phyloP scores from a whole-genome alignment of 2,888 invertebrate species.

The Sphaerophoria taeniata region DNA sequence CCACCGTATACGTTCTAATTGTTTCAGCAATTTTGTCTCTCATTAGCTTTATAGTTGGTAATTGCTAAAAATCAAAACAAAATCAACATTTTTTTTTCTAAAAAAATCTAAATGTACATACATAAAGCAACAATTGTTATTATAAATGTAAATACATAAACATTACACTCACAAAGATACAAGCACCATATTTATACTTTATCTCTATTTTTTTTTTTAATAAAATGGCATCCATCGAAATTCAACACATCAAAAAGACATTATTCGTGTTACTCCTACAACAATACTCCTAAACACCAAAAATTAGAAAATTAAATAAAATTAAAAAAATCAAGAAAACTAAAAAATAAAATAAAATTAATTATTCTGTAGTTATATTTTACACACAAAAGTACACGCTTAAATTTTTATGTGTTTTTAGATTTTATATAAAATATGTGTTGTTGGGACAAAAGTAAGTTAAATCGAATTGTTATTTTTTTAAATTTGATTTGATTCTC shows the following conservation, averaged over 20 bases:
- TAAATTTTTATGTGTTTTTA: slow-evolving; percentile 45
- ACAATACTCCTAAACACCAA: slow-evolving; percentile 13
- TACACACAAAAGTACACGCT: slow-evolving; percentile 41
- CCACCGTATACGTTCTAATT: slow-evolving; percentile 79
- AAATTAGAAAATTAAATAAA: slow-evolving; percentile 30
- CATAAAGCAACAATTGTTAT: slow-evolving; percentile 30
- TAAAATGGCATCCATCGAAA: slow-evolving; percentile 4
- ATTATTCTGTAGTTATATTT: slow-evolving; percentile 47
- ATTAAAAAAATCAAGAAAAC: slow-evolving; percentile 46
- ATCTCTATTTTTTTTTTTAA: slow-evolving; percentile 52
- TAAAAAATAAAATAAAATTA: slow-evolving; percentile 27
- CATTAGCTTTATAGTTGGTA: slow-evolving; percentile 77
- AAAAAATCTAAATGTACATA: slow-evolving; percentile 61
- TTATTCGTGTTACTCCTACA: too few species aligned
- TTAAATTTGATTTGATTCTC: slow-evolving; percentile 19
- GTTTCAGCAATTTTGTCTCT: slow-evolving; percentile 78
- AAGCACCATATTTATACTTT: slow-evolving; percentile 47
- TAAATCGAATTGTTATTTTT: slow-evolving; percentile 29
- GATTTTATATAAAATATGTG: slow-evolving; percentile 43
- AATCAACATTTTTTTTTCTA: slow-evolving; percentile 73
- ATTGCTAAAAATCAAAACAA: slow-evolving; percentile 72
- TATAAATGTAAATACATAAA: slow-evolving; percentile 57
- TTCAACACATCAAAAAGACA: slow-evolving; percentile 7
- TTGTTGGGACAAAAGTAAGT: slow-evolving; percentile 68
- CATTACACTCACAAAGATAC: slow-evolving; percentile 59